Evolutionary conservation across 2,888 invertebrate genomes (phyloP), one percentile per base, ranked within the genome.

Genomic region (Stenodema calcarata): DNA sequence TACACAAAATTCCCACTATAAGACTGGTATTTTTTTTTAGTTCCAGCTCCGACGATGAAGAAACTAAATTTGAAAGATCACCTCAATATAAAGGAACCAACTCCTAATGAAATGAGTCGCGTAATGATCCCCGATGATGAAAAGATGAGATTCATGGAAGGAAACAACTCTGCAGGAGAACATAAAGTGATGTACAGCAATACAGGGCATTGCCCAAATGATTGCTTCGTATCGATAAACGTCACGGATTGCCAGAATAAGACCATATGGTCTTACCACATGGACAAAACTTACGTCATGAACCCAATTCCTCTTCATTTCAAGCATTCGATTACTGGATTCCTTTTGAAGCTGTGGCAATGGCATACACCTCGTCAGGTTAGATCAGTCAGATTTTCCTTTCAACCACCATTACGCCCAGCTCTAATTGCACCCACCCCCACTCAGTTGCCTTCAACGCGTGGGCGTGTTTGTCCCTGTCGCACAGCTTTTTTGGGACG

Each of bases 331-430:
- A 88, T 88, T 50, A 88, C 88, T 27, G 96, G 96, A 0, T 96
- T 96, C 91, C 95, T 95, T 23, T 91, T 96, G 89, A 96, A 96
- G 92, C 94, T 96, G 91, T 96, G 96, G 96, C 94, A 95, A 90
- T 96, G 95, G 95, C 87, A 88, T 73, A 86, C 86, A 28, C 86
- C 86, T 3, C 35, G 18, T 12, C 47, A 86, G 54, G 86, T 86
- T 23, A 62, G 62, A 4, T 9, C 23, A 23, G 7, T 62, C 30
- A 7, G 7, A 2, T n/a, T n/a, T 35, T 35, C 35, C 7, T 35
- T 7, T 35, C 35, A 35, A 35, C 54, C 18, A 28, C 4, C 18
- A 16, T 18, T 70, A 6, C 11, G 11, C n/a, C n/a, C n/a, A n/a
- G n/a, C n/a, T n/a, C n/a, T n/a, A n/a, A n/a, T n/a, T n/a, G n/a